phyloP scores from a whole-genome alignment of 2,113 vertebrate genomes.

The Pavo muticus region DNA sequence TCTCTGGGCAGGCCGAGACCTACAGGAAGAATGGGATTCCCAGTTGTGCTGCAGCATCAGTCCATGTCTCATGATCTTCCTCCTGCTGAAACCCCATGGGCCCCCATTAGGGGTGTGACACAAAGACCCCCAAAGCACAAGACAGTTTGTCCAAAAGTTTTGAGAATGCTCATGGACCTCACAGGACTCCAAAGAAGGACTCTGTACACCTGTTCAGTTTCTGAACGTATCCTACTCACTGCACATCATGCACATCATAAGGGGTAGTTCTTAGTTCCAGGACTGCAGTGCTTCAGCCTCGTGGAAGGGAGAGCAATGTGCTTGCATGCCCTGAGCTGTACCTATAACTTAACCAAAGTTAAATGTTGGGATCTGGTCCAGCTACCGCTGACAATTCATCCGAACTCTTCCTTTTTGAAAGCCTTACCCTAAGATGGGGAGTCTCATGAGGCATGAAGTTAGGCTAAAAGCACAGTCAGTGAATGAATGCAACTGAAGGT shows the following conservation, averaged over 20 bases:
- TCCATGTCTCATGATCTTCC: not conserved
- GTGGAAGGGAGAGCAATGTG: not conserved
- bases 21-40: not conserved
- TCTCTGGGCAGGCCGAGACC: conserved; percentile 16
- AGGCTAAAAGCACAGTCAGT: not conserved
- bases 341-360: not conserved
- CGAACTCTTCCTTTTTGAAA: not conserved
- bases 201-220: not conserved
- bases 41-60: not conserved
- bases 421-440: not conserved
- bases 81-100: not conserved
- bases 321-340: not conserved
- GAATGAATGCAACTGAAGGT: not conserved
- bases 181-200: not conserved
- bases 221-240: not conserved
- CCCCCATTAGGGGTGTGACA: not conserved
- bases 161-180: not conserved
- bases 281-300: not conserved
- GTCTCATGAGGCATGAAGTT: not conserved
- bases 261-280: not conserved
- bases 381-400: not conserved
- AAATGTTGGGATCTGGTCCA: not conserved
- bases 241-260: rapidly evolving
- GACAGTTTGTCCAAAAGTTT: not conserved
- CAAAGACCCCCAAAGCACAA: not conserved